Evolutionary conservation across 2,888 invertebrate genomes (phyloP).

Genomic region (Pterobdella sp.): DNA sequence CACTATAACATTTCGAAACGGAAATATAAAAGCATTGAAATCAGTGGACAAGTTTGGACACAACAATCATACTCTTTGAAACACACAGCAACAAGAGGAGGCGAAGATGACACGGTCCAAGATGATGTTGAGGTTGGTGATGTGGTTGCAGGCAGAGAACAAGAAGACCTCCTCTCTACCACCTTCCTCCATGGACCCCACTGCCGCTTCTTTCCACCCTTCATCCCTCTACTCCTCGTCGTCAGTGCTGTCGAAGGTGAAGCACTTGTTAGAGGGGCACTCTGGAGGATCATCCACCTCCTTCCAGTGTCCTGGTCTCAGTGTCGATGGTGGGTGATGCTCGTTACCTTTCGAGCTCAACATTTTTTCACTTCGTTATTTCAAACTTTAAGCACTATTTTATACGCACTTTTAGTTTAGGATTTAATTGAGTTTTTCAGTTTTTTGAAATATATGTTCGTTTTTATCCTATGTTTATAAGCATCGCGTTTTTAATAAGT

Average conservation of each 20-base stretch:
- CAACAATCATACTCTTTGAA: not conserved
- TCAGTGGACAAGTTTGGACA: not conserved
- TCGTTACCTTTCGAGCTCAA: too few species aligned
- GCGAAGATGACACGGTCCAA: conserved; percentile 39
- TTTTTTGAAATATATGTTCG: not conserved
- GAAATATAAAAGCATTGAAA: too few species aligned
- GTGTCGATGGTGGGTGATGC: not conserved
- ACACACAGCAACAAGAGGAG: not conserved
- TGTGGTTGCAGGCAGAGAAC: conserved; percentile 48
- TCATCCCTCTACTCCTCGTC: conserved; percentile 22
- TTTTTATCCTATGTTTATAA: not conserved
- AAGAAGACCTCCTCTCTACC: conserved; percentile 37
- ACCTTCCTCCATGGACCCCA: not conserved
- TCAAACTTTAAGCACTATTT: too few species aligned
- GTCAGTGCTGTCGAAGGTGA: conserved; percentile 35
- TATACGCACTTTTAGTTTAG: too few species aligned
- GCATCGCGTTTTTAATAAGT: not conserved
- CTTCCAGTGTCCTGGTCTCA: not conserved
- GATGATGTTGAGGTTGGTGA: conserved; percentile 49
- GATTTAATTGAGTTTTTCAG: not conserved
- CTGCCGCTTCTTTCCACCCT: not conserved
- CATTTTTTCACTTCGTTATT: not conserved
- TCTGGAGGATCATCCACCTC: conserved; percentile 39
- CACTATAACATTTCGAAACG: too few species aligned
- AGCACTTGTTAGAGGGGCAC: not conserved